These are phyloP conservation scores for Osmoderma eremita DNA, from an alignment of 2,888 invertebrate genomes.

Conservation along the genomic window DNA sequence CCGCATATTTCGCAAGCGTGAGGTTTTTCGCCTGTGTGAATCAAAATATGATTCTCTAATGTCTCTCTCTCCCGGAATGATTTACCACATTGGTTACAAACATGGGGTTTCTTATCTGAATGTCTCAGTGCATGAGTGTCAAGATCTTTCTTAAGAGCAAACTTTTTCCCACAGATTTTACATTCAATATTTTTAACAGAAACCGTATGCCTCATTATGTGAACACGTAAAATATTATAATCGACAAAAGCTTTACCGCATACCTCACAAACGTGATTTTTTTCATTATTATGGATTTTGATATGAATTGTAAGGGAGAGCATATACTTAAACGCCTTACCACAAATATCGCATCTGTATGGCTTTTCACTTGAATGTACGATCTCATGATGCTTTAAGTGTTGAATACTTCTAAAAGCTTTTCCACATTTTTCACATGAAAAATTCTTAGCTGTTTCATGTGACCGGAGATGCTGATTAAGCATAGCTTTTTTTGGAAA, in stretches of 20 bases:
- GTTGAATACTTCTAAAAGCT: neutral
- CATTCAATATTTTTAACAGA: neutral
- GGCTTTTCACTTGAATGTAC: slow-evolving; percentile 13
- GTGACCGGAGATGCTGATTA: neutral
- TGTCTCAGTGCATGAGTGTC: neutral
- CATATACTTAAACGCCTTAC: neutral
- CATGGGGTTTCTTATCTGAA: neutral
- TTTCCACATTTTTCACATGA: slow-evolving; percentile 13
- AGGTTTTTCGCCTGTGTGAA: slow-evolving; percentile 15
- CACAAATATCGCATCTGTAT: slow-evolving; percentile 1
- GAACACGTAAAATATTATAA: neutral
- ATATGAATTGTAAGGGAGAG: neutral
- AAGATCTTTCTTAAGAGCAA: neutral
- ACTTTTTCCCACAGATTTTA: neutral
- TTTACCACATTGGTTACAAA: slow-evolving; percentile 14
- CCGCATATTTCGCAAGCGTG: slow-evolving; percentile 4
- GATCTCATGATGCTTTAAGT: neutral
- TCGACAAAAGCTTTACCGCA: slow-evolving; percentile 6
- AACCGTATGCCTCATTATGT: neutral
- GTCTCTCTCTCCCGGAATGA: neutral
- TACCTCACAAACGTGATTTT: neutral
- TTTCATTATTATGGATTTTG: slow-evolving; percentile 3
- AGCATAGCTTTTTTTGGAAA: slow-evolving; percentile 3
- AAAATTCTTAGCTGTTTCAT: neutral
- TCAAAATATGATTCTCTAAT: neutral